Conservation (phyloP, 2,113 vertebrate genomes). For the Neolamprologus variostigma region DNA sequence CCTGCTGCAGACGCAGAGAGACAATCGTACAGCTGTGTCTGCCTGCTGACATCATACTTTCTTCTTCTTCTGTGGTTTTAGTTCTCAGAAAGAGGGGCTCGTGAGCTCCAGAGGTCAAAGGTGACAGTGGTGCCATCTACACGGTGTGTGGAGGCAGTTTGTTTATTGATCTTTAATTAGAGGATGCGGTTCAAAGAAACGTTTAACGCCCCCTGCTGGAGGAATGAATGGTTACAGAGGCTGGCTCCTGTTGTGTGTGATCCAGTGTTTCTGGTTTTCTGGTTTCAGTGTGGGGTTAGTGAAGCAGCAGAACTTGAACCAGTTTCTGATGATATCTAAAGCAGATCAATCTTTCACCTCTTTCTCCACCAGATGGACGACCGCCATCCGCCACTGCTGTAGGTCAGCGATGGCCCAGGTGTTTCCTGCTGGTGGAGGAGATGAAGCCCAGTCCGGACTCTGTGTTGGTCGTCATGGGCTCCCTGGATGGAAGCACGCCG, state of each 20-base stretch:
- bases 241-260: neutral
- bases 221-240: neutral
- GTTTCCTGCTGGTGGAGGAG: conserved; percentile 22
- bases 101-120: conserved; percentile 19
- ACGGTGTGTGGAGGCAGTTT: neutral
- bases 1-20: neutral
- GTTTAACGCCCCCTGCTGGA: neutral
- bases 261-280: neutral
- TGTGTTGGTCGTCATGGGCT: conserved; percentile 65
- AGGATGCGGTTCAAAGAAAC: neutral
- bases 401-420: conserved; percentile 42
- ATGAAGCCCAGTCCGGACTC: conserved; percentile 6
- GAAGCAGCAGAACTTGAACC: neutral
- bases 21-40: conserved; percentile 1
- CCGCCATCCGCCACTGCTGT: neutral
- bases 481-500: conserved; percentile 69
- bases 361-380: conserved; percentile 60
- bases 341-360: neutral
- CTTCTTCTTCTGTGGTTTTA: conserved; percentile 26
- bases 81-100: neutral
- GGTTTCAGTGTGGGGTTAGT: neutral
- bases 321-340: neutral
- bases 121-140: neutral
- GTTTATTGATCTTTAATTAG: neutral
- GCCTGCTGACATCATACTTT: conserved; percentile 21